Evolutionary conservation across 2,888 invertebrate species (phyloP).

Genomic region (Cheiracanthium punctorium): DNA sequence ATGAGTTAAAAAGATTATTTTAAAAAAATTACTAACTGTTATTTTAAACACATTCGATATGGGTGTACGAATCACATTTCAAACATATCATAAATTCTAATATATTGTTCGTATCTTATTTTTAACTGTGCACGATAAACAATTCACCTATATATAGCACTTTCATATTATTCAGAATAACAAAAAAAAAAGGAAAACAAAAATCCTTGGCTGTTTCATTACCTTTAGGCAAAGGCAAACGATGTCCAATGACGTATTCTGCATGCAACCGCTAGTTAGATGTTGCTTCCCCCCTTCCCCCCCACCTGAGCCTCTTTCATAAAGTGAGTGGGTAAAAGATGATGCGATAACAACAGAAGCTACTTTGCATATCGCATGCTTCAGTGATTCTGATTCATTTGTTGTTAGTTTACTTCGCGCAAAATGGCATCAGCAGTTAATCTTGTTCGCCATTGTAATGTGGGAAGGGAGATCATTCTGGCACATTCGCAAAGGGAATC

Average conservation of each 20-base stretch:
- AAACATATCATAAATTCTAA: no score
- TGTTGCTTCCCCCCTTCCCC: neutral
- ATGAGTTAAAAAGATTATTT: no score
- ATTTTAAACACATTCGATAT: no score
- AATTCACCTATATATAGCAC: neutral
- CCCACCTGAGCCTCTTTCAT: neutral
- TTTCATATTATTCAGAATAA: no score
- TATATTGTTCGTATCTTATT: neutral
- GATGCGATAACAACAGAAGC: neutral
- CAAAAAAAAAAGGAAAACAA: neutral
- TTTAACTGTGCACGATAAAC: neutral
- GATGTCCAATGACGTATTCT: neutral
- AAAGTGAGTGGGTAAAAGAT: neutral
- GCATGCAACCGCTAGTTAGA: neutral
- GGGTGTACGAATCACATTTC: no score
- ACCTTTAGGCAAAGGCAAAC: neutral
- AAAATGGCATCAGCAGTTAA: neutral
- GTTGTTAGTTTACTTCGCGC: neutral
- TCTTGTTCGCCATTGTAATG: neutral
- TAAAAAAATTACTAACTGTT: no score
- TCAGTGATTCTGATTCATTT: neutral
- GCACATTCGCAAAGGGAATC: no score
- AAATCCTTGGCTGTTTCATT: neutral
- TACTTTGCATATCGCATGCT: neutral
- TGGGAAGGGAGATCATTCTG: neutral